Conservation (phyloP, 2,113 vertebrate species). For the Podilymbus podiceps region DNA sequence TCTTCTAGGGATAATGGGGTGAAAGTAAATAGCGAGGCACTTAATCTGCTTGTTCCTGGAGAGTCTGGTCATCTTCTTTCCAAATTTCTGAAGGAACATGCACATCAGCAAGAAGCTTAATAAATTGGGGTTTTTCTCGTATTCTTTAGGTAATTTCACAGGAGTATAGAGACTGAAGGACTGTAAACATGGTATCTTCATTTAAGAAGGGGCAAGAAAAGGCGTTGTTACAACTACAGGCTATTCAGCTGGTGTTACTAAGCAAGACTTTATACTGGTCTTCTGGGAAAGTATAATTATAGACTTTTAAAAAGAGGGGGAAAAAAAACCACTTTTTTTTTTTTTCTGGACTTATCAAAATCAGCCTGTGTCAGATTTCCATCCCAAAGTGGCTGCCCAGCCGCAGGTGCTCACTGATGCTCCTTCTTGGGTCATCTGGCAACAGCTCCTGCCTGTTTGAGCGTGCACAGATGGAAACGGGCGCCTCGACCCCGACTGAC, state of each 20-base stretch:
- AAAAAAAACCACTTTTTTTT: no score
- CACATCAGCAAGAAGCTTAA: not conserved
- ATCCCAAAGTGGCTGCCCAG: not conserved
- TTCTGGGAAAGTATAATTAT: no score
- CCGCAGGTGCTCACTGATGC: accelerated
- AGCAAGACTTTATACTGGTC: not conserved
- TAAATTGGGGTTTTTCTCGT: no score
- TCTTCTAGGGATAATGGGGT: not conserved
- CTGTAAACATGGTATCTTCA: not conserved
- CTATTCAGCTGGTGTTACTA: not conserved
- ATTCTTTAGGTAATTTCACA: not conserved
- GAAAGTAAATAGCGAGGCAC: not conserved
- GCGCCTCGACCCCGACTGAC: accelerated
- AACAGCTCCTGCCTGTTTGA: not conserved
- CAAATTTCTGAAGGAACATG: not conserved
- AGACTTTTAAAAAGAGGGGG: not conserved
- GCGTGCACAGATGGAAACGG: accelerated
- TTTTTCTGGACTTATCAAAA: not conserved
- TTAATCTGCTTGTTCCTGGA: not conserved
- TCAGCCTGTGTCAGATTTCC: not conserved
- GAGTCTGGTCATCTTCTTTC: not conserved
- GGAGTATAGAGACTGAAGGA: accelerated
- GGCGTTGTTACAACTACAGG: accelerated
- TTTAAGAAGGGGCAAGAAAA: not conserved
- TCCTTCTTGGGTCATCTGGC: not conserved